Evolutionary conservation across 2,113 vertebrate genomes (phyloP), one percentile per base, ranked within the genome.

Genomic region (Eidolon helvum): DNA sequence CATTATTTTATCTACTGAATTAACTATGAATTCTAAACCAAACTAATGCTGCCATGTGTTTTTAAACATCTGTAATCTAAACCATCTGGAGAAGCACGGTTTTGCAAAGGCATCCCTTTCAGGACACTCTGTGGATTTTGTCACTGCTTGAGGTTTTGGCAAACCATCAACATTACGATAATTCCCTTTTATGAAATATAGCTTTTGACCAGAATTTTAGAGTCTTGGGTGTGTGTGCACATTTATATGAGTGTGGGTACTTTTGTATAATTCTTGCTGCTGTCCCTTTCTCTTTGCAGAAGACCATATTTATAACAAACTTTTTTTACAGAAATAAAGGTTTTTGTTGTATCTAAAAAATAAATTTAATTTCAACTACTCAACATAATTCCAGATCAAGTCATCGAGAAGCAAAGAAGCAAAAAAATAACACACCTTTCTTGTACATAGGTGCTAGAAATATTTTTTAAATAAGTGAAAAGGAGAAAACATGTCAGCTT

Each of bases 61-160:
- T 99, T 98, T 98, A 98, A 99, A 98, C 98, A 98, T 95, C 98
- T 98, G 98, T 99, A 99, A 99, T 99, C 98, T 98, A 98, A 99
- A 99, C 99, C 99, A 99, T 99, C 99, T 99, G 99, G 98, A 96
- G 98, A 98, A 97, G 71, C 96, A 98, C 97, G 98, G 98, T 99
- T 99, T 99, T 99, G 98, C 97, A 99, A 99, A 99, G 98, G 98
- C 99, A 99, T 99, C 98, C 98, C 98, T 98, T 99, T 99, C 98
- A 99, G 98, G 99, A 99, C 99, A 99, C 99, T 99, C 98, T 98
- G 98, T 98, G 98, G 99, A 99, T 99, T 99, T 99, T 99, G 99
- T 99, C 99, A 99, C 99, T 99, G 95, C 97, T 98, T 99, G 99
- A 96, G 99, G 99, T 99, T 99, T 98, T 99, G 99, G 99, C 99